phyloP scores from a whole-genome alignment of 2,113 vertebrate genomes.

The Sylvietta virens region DNA sequence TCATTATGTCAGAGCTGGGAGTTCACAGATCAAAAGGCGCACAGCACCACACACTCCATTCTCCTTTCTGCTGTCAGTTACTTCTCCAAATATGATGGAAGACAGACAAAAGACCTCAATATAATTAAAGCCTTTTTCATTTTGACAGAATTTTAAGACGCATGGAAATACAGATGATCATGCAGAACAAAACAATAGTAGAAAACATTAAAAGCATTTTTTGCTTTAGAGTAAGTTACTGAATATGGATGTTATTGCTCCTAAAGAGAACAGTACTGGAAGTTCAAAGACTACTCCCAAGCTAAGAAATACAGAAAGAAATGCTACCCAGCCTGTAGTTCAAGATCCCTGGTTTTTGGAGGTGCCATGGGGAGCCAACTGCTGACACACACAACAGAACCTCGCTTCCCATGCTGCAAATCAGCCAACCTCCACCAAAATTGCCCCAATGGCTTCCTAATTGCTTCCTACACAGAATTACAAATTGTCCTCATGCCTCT shows the following conservation, averaged over 20 bases:
- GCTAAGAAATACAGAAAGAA: background rate
- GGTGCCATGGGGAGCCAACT: background rate
- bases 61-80: background rate
- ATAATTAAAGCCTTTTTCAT: conserved; percentile 25
- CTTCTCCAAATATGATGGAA: background rate
- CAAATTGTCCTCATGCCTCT: background rate
- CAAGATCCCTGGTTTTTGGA: background rate
- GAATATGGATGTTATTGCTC: background rate
- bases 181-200: background rate
- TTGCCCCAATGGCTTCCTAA: background rate
- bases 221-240: background rate
- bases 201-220: background rate
- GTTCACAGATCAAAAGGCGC: background rate
- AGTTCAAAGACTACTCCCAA: background rate
- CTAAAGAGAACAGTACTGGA: background rate
- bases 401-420: background rate
- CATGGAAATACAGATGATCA: background rate
- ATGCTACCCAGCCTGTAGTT: background rate
- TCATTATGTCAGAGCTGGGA: background rate
- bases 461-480: background rate
- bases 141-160: background rate
- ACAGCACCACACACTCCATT: fast-evolving
- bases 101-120: background rate
- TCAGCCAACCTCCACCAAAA: background rate
- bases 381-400: background rate